Base-by-base conservation (phyloP, 2,888 invertebrate species). In the Agonum fuliginosum region DNA sequence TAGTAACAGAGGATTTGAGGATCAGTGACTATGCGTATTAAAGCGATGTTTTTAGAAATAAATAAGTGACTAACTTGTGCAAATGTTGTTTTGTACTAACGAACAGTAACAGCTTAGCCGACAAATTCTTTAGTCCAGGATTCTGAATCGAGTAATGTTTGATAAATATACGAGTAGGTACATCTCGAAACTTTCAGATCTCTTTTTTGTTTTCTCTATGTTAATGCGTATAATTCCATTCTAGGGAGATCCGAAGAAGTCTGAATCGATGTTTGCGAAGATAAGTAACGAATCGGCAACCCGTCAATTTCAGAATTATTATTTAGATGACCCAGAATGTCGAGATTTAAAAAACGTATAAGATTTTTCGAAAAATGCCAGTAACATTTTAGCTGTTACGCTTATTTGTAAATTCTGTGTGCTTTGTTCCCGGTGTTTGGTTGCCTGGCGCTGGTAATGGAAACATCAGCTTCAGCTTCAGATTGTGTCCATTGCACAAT, bases 221-320 rank as follows among this genome's bases (percentile, higher is more conserved):
- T 48, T 71, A 24, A 71, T 71, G 51, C 51, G 48, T 71, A 71
- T 71, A 71, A 71, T 71, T 71, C 51, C 34, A n/a, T 30, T 71
- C 51, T 51, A 67, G 30, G 34, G 67, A 67, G 37, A 37, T 2
- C 34, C 37, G 37, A 34, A 30, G 51, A 51, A 14, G 46, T 71
- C 71, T 71, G 27, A 24, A 27, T 22, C 51, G 30, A 71, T 71
- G 51, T 71, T 67, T 51, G 30, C 71, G 48, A 71, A 71, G 71
- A 71, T 51, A 51, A 71, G 71, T 51, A 51, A 51, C 34, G 51
- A 19, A 30, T 8, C 34, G 30, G 48, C 71, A 72, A 19, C 51
- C 10, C 34, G 30, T 27, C 71, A 72, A 72, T 72, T 72, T 58
- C 30, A 58, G 41, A 54, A 72, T 72, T 72, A 72, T 58, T 72